phyloP scores from a whole-genome alignment of 2,113 vertebrate genomes.

The Campylorhamphus procurvoides region DNA sequence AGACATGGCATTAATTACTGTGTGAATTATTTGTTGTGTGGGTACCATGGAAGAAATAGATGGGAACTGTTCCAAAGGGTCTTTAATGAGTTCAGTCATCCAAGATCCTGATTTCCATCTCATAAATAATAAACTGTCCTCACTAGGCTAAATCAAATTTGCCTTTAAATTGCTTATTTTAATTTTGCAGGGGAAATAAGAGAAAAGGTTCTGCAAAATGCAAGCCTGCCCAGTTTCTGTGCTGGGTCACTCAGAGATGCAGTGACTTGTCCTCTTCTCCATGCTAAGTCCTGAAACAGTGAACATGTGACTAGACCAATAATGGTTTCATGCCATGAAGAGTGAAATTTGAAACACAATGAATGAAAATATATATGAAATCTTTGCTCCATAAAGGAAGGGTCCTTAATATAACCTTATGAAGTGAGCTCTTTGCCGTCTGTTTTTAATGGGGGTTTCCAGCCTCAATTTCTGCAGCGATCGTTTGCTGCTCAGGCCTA shows the following conservation, averaged over 20 bases:
- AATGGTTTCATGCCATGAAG: not conserved
- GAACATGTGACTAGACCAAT: not conserved
- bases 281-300: not conserved
- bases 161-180: slow-evolving; percentile 63
- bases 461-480: not conserved
- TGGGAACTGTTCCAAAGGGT: slow-evolving; percentile 53
- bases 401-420: not conserved
- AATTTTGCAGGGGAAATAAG: slow-evolving; percentile 59
- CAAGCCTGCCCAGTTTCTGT: not conserved
- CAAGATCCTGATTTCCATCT: slow-evolving; percentile 72
- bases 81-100: slow-evolving; percentile 69
- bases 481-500: not conserved
- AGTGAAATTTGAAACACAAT: not conserved
- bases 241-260: not conserved
- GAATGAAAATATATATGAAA: not conserved
- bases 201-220: slow-evolving; percentile 33
- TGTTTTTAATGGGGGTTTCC: not conserved
- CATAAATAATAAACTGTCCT: slow-evolving; percentile 75
- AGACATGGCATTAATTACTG: slow-evolving; percentile 50
- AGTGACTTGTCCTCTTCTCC: not conserved
- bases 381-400: not conserved
- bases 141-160: slow-evolving; percentile 67
- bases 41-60: slow-evolving; percentile 38
- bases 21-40: slow-evolving; percentile 56
- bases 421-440: not conserved